phyloP scores from a whole-genome alignment of 2,888 invertebrate species.

The Cantharis nigra region DNA sequence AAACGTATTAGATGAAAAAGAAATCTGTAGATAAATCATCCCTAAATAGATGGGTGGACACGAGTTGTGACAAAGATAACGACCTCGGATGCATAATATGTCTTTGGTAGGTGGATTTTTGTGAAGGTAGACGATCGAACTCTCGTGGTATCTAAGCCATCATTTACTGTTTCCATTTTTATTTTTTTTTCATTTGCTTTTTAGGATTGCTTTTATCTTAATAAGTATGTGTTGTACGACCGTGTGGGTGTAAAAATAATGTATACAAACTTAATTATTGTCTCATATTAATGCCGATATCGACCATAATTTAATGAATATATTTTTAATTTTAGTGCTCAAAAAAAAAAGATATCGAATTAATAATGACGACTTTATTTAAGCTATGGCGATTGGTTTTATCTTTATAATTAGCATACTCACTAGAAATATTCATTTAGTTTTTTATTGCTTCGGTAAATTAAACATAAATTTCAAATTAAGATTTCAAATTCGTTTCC shows the following conservation, averaged over 20 bases:
- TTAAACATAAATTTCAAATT: not conserved
- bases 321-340: not conserved
- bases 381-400: not conserved
- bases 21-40: constrained; percentile 29
- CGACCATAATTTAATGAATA: not conserved
- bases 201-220: constrained; percentile 14
- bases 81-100: constrained; percentile 23
- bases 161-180: constrained; percentile 13
- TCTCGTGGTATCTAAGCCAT: not conserved
- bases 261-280: constrained; percentile 14
- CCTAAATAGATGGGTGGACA: constrained; percentile 31
- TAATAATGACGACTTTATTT: constrained; percentile 2
- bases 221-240: constrained; percentile 18
- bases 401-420: constrained; percentile 1
- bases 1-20: constrained; percentile 20
- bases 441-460: not conserved
- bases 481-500: not conserved
- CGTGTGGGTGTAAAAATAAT: constrained; percentile 15
- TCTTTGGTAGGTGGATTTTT: constrained; percentile 10
- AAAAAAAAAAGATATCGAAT: not conserved
- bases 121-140: constrained; percentile 7
- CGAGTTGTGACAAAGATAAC: constrained; percentile 25
- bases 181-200: not conserved
- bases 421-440: not conserved
- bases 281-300: not conserved